These are phyloP conservation scores for Lerema accius DNA, from an alignment of 1,140 invertebrate species.

Conservation along the genomic window DNA sequence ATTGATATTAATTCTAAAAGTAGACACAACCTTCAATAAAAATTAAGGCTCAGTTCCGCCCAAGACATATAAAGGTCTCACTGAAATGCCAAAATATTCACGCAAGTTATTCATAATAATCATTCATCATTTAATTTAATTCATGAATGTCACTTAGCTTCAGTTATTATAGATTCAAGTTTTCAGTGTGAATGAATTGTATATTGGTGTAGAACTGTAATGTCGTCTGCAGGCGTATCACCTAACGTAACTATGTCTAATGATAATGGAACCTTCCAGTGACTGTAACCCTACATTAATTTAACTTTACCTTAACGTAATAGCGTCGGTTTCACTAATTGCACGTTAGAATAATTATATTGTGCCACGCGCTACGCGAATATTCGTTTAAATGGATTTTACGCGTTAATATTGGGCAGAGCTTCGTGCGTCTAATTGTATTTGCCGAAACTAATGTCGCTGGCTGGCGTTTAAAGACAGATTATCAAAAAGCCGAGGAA, in stretches of 20 bases:
- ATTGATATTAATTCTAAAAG: too few species aligned
- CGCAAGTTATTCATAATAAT: too few species aligned
- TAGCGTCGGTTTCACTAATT: slow-evolving; percentile 80
- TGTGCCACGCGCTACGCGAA: slow-evolving; percentile 60
- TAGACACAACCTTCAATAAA: too few species aligned
- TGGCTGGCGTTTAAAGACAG: slow-evolving; percentile 27
- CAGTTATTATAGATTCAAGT: too few species aligned
- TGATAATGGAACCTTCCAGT: slow-evolving; percentile 79
- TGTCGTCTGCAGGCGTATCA: slow-evolving; percentile 7
- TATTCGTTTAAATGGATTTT: slow-evolving; percentile 75
- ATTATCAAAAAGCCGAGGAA: slow-evolving; percentile 5
- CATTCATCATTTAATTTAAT: too few species aligned
- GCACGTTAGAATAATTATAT: slow-evolving; percentile 77
- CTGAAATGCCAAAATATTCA: too few species aligned
- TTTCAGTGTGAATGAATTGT: too few species aligned
- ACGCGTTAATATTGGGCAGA: slow-evolving; percentile 58
- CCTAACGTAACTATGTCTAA: slow-evolving; percentile 60
- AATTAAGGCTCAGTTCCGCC: too few species aligned
- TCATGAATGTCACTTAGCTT: too few species aligned
- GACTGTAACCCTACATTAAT: slow-evolving; percentile 77
- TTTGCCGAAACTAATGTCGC: slow-evolving; percentile 51
- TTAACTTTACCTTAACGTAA: slow-evolving; percentile 75
- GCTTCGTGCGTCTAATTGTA: slow-evolving; percentile 52
- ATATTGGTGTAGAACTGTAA: neutral
- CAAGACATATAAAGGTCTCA: too few species aligned